phyloP scores from a whole-genome alignment of 2,888 invertebrate genomes.

The Lepidochitona cinerea region DNA sequence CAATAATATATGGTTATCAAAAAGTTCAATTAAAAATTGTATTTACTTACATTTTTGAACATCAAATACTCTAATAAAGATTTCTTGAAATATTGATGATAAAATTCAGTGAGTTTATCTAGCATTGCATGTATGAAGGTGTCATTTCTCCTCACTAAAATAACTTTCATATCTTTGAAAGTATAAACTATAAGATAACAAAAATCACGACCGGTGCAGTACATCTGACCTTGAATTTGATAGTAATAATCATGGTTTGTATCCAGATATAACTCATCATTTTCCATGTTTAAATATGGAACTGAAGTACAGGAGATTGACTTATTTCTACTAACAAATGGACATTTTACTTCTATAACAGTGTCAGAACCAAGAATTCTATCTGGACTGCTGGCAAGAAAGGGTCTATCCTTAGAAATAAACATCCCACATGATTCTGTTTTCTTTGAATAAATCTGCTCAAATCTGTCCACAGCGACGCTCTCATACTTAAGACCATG shows the following conservation, averaged over 20 bases:
- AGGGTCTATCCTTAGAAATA: slow-evolving; percentile 13
- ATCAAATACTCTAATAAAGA: too few relatives aligned
- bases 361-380: slow-evolving; percentile 13
- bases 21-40: too few relatives aligned
- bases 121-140: slow-evolving; percentile 26
- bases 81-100: slow-evolving; percentile 19
- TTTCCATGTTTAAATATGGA: slow-evolving; percentile 10
- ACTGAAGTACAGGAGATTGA: slow-evolving; percentile 11
- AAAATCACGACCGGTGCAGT: slow-evolving; percentile 16
- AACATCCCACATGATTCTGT: slow-evolving; percentile 22
- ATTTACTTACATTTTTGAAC: too few relatives aligned
- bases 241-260: slow-evolving; percentile 22
- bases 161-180: slow-evolving; percentile 17
- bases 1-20: too few relatives aligned
- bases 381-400: slow-evolving; percentile 24
- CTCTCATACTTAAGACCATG: slow-evolving; percentile 27
- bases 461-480: slow-evolving; percentile 18
- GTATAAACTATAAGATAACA: slow-evolving; percentile 30
- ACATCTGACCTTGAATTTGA: slow-evolving; percentile 30
- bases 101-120: slow-evolving; percentile 15
- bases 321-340: slow-evolving; percentile 11
- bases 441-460: not conserved
- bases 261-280: slow-evolving; percentile 6
- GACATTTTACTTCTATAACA: slow-evolving; percentile 25
- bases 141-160: slow-evolving; percentile 17